These are phyloP conservation scores for Chrysochloris asiatica DNA, from an alignment of 2,113 vertebrate species.

Conservation along the genomic window DNA sequence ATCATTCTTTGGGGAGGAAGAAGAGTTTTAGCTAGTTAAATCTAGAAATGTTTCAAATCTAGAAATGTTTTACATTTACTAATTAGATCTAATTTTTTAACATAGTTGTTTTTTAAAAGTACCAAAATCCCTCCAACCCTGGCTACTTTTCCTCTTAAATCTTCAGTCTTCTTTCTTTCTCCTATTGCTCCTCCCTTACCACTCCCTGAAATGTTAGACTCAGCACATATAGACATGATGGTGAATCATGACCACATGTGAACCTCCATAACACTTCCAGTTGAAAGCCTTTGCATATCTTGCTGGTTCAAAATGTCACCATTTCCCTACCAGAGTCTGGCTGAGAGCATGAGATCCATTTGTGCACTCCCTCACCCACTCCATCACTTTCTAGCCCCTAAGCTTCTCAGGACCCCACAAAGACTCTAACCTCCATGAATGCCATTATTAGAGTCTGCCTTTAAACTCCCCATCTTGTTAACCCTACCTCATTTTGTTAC, in stretches of 20 bases:
- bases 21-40: background rate
- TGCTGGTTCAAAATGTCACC: background rate
- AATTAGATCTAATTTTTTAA: constrained; percentile 28
- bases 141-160: background rate
- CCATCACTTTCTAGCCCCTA: background rate
- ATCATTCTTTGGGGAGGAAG: background rate
- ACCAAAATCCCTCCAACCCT: background rate
- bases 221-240: background rate
- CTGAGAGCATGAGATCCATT: background rate
- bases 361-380: background rate
- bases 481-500: no score
- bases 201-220: background rate
- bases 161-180: background rate
- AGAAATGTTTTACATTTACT: background rate
- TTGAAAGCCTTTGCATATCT: background rate
- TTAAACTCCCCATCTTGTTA: no score
- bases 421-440: background rate
- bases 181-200: background rate
- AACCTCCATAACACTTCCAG: background rate
- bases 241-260: background rate
- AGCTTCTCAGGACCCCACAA: background rate
- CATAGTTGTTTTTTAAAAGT: background rate
- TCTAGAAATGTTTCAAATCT: background rate
- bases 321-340: background rate
- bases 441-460: background rate